These are phyloP conservation scores for Poecilia picta DNA, from an alignment of 2,797 vertebrate genomes.

Conservation along the genomic window DNA sequence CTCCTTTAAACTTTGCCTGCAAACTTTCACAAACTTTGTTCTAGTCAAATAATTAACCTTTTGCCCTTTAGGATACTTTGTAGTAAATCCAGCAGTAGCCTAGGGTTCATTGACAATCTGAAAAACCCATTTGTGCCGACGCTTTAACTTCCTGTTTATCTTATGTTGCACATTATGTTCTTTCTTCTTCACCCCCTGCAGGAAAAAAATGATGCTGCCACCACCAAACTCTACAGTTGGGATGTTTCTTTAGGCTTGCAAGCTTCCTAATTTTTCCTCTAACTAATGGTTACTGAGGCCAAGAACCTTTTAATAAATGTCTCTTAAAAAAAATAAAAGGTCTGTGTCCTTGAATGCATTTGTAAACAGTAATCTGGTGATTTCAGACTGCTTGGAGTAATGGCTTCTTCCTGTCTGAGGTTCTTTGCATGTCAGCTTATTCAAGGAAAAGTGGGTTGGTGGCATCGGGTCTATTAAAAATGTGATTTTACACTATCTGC, in stretches of 20 bases:
- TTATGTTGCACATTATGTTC: background rate
- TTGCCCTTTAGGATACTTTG: background rate
- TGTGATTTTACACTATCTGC: too few species aligned
- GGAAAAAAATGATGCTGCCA: background rate
- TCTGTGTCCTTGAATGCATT: background rate
- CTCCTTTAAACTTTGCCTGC: background rate
- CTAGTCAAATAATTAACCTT: background rate
- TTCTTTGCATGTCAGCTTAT: too few species aligned
- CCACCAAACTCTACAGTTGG: background rate
- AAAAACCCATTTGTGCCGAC: background rate
- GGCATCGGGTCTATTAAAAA: too few species aligned
- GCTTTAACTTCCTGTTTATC: background rate
- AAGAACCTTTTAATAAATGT: background rate
- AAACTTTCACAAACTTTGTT: background rate
- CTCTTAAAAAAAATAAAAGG: background rate
- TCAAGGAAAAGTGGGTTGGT: too few species aligned
- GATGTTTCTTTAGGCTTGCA: background rate
- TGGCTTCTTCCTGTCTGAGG: background rate
- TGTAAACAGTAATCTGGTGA: background rate
- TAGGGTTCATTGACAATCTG: background rate
- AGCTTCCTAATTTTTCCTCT: background rate
- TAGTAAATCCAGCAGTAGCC: background rate
- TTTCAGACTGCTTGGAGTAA: background rate
- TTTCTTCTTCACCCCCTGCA: background rate
- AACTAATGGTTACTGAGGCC: background rate